A percentile compares a stretch with the other conserved stretches of the same genome.
phyloP scores from a whole-genome alignment of 2,888 invertebrate species.

The Rotaria macrura region DNA sequence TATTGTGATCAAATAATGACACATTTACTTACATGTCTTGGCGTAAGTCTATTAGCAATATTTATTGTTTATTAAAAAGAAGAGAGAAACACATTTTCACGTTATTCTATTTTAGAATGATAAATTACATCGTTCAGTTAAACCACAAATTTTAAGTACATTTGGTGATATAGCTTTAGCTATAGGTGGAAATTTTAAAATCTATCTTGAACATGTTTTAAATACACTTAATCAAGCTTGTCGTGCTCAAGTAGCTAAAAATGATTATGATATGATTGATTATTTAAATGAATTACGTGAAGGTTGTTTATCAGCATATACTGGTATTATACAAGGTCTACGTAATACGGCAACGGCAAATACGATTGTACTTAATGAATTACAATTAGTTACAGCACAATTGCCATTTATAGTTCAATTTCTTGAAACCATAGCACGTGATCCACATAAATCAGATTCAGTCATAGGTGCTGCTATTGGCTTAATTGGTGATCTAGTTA shows the following conservation, averaged over 20 bases:
- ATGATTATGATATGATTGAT: conserved; percentile 85
- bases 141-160: conserved; percentile 86
- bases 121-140: conserved; percentile 79
- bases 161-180: conserved; percentile 94
- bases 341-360: background rate
- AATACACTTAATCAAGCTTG: conserved; percentile 76
- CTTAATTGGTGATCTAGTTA: conserved; percentile 82
- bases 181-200: conserved; percentile 81
- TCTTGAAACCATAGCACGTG: conserved; percentile 71
- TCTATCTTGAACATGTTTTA: conserved; percentile 75
- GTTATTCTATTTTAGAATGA: background rate
- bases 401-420: conserved; percentile 77
- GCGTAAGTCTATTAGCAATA: background rate
- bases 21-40: conserved; percentile 57
- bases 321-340: conserved; percentile 92
- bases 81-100: too few relatives aligned
- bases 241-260: conserved; percentile 42
- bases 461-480: conserved; percentile 77
- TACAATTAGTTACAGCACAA: conserved; percentile 63
- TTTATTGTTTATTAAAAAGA: too few relatives aligned
- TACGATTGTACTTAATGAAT: background rate
- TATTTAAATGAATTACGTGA: conserved; percentile 87
- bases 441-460: conserved; percentile 72
- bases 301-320: conserved; percentile 89
- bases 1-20: conserved; percentile 93